Evolutionary conservation across 2,888 invertebrate species (phyloP).

Genomic region (Drosophila leonis): DNA sequence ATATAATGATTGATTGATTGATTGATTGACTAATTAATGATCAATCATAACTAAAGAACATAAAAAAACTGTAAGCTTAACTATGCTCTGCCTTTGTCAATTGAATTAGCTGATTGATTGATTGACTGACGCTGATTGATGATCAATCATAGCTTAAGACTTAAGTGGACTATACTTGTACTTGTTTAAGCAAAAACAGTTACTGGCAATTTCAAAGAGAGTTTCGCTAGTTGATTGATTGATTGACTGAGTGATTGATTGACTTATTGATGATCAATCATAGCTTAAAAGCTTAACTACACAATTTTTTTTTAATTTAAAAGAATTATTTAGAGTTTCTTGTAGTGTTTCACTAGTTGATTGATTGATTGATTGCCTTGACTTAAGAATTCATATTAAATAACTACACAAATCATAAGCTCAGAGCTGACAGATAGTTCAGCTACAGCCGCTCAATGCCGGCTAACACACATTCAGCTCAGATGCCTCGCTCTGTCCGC

Average conservation of each 20-base stretch:
- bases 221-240: background rate
- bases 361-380: conserved; percentile 6
- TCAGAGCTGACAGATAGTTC: background rate
- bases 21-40: background rate
- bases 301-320: background rate
- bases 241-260: background rate
- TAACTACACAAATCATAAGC: too few relatives aligned
- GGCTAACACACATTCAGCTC: background rate
- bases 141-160: too few relatives aligned
- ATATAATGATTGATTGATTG: too few relatives aligned
- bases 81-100: too few relatives aligned
- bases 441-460: background rate
- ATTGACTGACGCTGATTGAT: too few relatives aligned
- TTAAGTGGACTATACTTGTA: too few relatives aligned
- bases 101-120: too few relatives aligned
- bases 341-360: background rate
- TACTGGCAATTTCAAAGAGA: background rate
- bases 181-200: background rate
- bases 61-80: too few relatives aligned
- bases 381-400: background rate
- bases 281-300: too few relatives aligned
- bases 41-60: too few relatives aligned
- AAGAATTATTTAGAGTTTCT: background rate
- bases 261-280: background rate
- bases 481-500: conserved; percentile 4